Conservation (phyloP, 2,113 vertebrate genomes). For the Spea multiplicata region DNA sequence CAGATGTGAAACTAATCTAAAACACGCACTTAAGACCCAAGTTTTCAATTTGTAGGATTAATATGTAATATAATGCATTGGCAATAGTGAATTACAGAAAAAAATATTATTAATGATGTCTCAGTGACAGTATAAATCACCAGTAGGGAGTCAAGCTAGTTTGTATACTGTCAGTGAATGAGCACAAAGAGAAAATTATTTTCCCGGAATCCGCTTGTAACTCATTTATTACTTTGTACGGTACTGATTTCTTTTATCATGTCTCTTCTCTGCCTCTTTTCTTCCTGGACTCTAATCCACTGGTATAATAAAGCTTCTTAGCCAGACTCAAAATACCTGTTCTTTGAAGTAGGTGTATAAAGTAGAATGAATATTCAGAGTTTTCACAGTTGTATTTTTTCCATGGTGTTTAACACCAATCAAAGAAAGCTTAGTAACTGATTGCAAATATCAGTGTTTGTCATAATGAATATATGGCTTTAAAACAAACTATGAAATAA, state of each 20-base stretch:
- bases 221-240: slow-evolving; percentile 39
- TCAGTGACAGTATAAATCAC: slow-evolving; percentile 43
- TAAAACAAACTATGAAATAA: no score
- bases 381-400: neutral
- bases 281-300: slow-evolving; percentile 27
- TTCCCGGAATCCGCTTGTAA: slow-evolving; percentile 43
- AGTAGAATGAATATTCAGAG: slow-evolving; percentile 2
- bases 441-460: no score
- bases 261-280: slow-evolving; percentile 26
- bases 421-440: neutral
- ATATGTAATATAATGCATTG: slow-evolving; percentile 37
- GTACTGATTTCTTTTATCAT: slow-evolving; percentile 38
- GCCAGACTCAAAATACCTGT: slow-evolving; percentile 5
- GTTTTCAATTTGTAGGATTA: slow-evolving; percentile 44
- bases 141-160: slow-evolving; percentile 29
- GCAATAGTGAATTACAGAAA: slow-evolving; percentile 39
- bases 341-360: slow-evolving; percentile 11
- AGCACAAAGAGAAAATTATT: slow-evolving; percentile 44
- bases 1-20: slow-evolving; percentile 44
- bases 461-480: no score
- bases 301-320: slow-evolving; percentile 31
- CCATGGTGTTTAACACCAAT: neutral
- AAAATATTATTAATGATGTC: slow-evolving; percentile 40
- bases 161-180: slow-evolving; percentile 46
- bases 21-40: slow-evolving; percentile 35